These are phyloP conservation scores for Tethea ocularis DNA, from an alignment of 2,888 invertebrate species.

Conservation along the genomic window DNA sequence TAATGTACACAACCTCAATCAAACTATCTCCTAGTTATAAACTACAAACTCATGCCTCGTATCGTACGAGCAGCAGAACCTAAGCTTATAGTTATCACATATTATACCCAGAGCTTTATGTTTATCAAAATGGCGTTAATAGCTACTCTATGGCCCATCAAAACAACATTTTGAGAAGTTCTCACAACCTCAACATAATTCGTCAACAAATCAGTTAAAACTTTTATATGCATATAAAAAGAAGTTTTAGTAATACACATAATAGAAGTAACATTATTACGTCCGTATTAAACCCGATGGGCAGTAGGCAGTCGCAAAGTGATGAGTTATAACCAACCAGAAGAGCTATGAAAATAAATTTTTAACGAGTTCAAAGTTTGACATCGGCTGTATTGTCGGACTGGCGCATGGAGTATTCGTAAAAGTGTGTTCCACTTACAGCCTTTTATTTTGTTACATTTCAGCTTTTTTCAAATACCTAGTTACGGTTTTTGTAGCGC, in stretches of 20 bases:
- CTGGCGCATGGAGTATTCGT: constrained; percentile 27
- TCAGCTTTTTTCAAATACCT: background rate
- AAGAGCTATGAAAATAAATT: constrained; percentile 46
- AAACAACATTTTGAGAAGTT: constrained; percentile 1
- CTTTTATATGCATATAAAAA: constrained; percentile 27
- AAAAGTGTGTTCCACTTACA: constrained; percentile 34
- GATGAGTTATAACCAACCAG: constrained; percentile 45
- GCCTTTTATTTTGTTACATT: constrained; percentile 18
- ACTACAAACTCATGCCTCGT: too few species aligned
- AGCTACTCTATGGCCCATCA: background rate
- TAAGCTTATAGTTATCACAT: too few species aligned
- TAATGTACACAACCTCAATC: background rate
- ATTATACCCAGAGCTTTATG: background rate
- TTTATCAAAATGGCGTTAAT: background rate
- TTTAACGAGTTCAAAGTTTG: constrained; percentile 60
- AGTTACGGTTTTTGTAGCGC: background rate
- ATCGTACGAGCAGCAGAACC: too few species aligned
- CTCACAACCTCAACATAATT: constrained; percentile 5
- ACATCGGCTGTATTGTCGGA: constrained; percentile 36
- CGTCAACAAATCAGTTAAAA: constrained; percentile 12
- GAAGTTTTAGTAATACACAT: constrained; percentile 19
- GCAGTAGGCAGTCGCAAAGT: constrained; percentile 28
- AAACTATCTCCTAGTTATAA: background rate
- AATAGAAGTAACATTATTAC: constrained; percentile 4
- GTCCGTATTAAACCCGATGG: constrained; percentile 10